Evolutionary conservation across 1,140 invertebrate species (phyloP).

Genomic region (Lordiphosa mommai): DNA sequence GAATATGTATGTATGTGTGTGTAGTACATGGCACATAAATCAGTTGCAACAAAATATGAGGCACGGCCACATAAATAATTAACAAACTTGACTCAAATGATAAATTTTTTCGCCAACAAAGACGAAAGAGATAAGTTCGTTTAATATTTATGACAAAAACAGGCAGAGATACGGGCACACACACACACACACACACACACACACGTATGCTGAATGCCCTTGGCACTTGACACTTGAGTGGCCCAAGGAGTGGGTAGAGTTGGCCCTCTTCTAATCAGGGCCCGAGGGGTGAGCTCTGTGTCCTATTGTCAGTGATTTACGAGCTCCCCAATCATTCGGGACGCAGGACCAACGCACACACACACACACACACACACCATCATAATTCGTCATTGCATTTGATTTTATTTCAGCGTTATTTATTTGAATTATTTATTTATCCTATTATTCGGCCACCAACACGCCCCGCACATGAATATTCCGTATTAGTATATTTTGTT

Average conservation of each 20-base stretch:
- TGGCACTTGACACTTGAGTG: conserved; percentile 65
- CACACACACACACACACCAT: conserved; percentile 23
- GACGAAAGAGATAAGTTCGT: conserved; percentile 71
- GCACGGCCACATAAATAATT: conserved; percentile 76
- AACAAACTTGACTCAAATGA: conserved; percentile 78
- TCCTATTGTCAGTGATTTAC: conserved; percentile 66
- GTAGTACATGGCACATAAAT: conserved; percentile 46
- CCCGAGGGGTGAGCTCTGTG: conserved; percentile 34
- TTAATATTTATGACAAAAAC: conserved; percentile 79
- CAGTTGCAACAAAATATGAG: conserved; percentile 59
- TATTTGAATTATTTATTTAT: conserved; percentile 77
- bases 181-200: conserved; percentile 16
- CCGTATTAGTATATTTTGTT: conserved; percentile 16
- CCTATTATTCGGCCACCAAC: conserved; percentile 46
- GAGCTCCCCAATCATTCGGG: conserved; percentile 63
- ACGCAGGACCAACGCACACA: conserved; percentile 35
- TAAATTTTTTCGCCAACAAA: conserved; percentile 66
- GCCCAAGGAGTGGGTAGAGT: neutral
- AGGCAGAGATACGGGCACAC: conserved; percentile 3
- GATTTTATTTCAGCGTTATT: conserved; percentile 75
- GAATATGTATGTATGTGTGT: neutral
- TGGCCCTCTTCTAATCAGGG: conserved; percentile 45
- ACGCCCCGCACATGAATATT: conserved; percentile 46
- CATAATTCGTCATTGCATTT: conserved; percentile 77
- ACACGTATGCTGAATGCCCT: conserved; percentile 53